A percentile compares a stretch with the other conserved stretches of the same genome.
Evolutionary conservation across 2,888 invertebrate genomes (phyloP).

Genomic region (Lasioglossum morio): DNA sequence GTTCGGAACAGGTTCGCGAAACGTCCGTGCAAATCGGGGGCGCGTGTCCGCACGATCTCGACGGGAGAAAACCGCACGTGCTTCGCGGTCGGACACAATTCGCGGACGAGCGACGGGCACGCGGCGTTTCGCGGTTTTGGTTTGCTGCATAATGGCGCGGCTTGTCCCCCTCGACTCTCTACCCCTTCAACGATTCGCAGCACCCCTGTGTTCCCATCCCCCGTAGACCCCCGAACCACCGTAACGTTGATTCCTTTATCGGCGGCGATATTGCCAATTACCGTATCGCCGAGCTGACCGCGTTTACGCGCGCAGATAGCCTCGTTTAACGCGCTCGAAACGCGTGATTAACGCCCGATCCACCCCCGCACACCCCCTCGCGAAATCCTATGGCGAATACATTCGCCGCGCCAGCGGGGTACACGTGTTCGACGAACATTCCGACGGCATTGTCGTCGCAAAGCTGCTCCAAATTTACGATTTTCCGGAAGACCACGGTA

Average conservation of each 20-base stretch:
- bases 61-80: constrained; percentile 76
- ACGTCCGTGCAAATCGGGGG: background rate
- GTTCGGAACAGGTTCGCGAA: background rate
- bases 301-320: constrained; percentile 60
- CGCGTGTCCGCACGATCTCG: constrained; percentile 27
- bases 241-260: constrained; percentile 79
- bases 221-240: background rate
- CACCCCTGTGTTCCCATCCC: background rate
- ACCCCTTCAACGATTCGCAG: background rate
- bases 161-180: constrained; percentile 48
- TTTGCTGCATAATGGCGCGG: constrained; percentile 79
- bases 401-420: background rate
- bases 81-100: constrained; percentile 71
- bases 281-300: constrained; percentile 67
- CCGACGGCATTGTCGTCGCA: background rate
- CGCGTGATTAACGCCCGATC: constrained; percentile 65
- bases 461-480: background rate
- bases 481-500: background rate
- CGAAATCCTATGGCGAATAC: constrained; percentile 28
- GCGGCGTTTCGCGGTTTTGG: constrained; percentile 78
- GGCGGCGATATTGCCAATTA: constrained; percentile 80
- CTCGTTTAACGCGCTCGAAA: constrained; percentile 67
- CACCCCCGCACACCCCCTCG: background rate
- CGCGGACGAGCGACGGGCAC: constrained; percentile 63
- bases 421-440: constrained; percentile 6